A percentile compares a stretch with the other conserved stretches of the same genome.
Evolutionary conservation across 2,113 vertebrate genomes (phyloP).

Genomic region (Rhea pennata): DNA sequence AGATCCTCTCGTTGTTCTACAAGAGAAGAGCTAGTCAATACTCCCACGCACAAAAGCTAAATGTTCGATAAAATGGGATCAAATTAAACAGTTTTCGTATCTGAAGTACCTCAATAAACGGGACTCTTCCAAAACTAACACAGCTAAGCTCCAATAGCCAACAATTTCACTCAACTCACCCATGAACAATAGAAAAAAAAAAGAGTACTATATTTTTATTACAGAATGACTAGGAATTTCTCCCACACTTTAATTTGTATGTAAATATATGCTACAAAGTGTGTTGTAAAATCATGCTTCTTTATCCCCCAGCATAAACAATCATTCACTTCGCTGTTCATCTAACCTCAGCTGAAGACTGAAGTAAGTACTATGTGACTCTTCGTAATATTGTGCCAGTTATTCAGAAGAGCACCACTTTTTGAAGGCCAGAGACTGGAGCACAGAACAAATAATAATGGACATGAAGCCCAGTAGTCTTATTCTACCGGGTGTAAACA

Average conservation of each 20-base stretch:
- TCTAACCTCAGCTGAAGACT: background rate
- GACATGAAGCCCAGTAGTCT: background rate
- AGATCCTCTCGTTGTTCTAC: slow-evolving; percentile 88
- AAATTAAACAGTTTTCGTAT: background rate
- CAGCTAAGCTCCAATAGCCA: background rate
- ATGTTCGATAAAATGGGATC: background rate
- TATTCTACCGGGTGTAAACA: background rate
- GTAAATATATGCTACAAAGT: background rate
- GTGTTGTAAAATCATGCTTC: background rate
- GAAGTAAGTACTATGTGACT: background rate
- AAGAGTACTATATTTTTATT: background rate
- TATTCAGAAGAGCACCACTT: background rate
- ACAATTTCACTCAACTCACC: background rate
- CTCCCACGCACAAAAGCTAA: background rate
- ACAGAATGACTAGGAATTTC: background rate
- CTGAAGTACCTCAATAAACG: background rate
- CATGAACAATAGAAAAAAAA: background rate
- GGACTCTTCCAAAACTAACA: background rate
- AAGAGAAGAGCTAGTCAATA: slow-evolving; percentile 33
- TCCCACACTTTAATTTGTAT: background rate
- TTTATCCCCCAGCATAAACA: background rate
- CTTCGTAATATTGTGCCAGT: background rate
- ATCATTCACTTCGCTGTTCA: background rate
- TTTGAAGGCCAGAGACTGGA: background rate
- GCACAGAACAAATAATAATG: background rate